Evolutionary conservation across 2,113 vertebrate species (phyloP).

Genomic region (Anas platyrhynchos): DNA sequence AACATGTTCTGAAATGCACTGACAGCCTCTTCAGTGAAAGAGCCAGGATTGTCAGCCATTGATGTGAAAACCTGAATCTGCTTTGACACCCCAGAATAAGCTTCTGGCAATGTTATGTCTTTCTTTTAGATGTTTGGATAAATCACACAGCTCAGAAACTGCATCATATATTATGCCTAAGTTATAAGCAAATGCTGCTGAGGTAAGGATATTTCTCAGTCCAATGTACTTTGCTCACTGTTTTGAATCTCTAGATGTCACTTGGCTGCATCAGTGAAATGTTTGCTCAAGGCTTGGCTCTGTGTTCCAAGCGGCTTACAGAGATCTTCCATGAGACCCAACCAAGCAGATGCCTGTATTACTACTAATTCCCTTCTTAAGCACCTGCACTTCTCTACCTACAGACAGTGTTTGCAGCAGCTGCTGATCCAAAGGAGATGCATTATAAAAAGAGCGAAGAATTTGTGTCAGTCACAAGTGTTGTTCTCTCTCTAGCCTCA

Average conservation of each 20-base stretch:
- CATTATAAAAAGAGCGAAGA: not conserved
- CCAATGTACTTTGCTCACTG: conserved; percentile 21
- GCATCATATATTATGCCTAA: conserved; percentile 67
- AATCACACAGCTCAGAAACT: conserved; percentile 62
- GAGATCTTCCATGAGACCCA: conserved; percentile 23
- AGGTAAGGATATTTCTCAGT: conserved; percentile 68
- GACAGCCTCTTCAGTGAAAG: conserved; percentile 74
- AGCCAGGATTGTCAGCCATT: conserved; percentile 74
- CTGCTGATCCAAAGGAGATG: not conserved
- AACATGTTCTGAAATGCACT: conserved; percentile 72
- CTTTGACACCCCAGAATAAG: conserved; percentile 77
- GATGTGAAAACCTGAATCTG: conserved; percentile 75
- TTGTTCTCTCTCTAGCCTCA: not conserved
- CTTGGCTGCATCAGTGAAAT: conserved; percentile 51
- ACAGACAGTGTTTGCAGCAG: not conserved
- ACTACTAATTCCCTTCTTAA: conserved; percentile 4
- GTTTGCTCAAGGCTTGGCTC: conserved; percentile 52
- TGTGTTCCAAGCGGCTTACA: conserved; percentile 27
- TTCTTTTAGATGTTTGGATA: conserved; percentile 78
- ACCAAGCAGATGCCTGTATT: conserved; percentile 33
- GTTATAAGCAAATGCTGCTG: conserved; percentile 75
- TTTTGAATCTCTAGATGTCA: conserved; percentile 51
- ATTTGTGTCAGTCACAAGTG: not conserved
- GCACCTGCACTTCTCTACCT: not conserved
- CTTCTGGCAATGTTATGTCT: conserved; percentile 79